A percentile compares a stretch with the other conserved stretches of the same genome.
These are phyloP conservation scores for Rhagium mordax DNA, from an alignment of 2,888 invertebrate genomes.

Conservation along the genomic window DNA sequence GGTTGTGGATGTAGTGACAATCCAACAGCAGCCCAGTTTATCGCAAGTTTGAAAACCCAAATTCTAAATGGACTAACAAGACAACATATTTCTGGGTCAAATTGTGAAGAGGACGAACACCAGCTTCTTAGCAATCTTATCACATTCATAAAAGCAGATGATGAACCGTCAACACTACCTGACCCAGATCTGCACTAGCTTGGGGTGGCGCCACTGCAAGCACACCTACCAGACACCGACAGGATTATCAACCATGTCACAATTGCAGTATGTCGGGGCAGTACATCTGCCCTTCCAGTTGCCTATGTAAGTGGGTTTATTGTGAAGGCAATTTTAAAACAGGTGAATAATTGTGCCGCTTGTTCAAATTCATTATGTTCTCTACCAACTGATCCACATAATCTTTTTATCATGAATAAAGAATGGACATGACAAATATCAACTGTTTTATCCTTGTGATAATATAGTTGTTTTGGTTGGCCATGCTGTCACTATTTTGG, in stretches of 20 bases:
- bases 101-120: conserved; percentile 44
- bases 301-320: conserved; percentile 5
- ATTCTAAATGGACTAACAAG: conserved; percentile 43
- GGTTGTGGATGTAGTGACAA: conserved; percentile 49
- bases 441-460: conserved; percentile 7
- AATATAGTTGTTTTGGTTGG: conserved; percentile 7
- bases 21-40: conserved; percentile 44
- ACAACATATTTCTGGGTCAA: conserved; percentile 7
- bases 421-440: conserved; percentile 1
- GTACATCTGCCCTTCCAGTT: neutral
- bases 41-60: conserved; percentile 44
- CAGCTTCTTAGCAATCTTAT: conserved; percentile 6
- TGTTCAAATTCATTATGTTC: conserved; percentile 10
- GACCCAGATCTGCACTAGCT: neutral
- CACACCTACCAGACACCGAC: conserved; percentile 6
- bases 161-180: conserved; percentile 5
- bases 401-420: neutral
- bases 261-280: neutral
- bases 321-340: conserved; percentile 2
- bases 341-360: neutral
- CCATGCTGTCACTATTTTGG: conserved; percentile 4
- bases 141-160: conserved; percentile 3
- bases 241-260: neutral
- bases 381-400: conserved; percentile 3
- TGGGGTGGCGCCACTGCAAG: neutral